These are phyloP conservation scores for Brachionichthys hirsutus DNA, from an alignment of 2,113 vertebrate genomes.

Conservation along the genomic window DNA sequence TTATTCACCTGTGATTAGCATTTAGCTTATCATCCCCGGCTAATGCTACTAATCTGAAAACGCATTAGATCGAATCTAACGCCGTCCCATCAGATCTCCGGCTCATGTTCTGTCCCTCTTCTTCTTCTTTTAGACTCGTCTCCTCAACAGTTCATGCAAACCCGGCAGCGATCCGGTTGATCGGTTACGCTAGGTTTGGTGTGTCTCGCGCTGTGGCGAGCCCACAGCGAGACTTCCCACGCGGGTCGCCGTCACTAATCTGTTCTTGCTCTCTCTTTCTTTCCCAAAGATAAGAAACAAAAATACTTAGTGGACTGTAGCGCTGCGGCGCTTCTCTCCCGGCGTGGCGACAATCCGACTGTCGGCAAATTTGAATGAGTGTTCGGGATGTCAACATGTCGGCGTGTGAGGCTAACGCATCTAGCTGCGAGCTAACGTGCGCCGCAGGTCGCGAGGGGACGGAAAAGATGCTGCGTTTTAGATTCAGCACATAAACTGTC, in stretches of 20 bases:
- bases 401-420: slow-evolving; percentile 17
- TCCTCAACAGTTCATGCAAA: slow-evolving; percentile 68
- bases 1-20: slow-evolving; percentile 62
- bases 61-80: slow-evolving; percentile 64
- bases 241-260: slow-evolving; percentile 63
- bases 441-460: slow-evolving; percentile 4
- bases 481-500: slow-evolving; percentile 2
- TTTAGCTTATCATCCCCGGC: slow-evolving; percentile 61
- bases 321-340: slow-evolving; percentile 14
- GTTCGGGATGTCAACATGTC: slow-evolving; percentile 22
- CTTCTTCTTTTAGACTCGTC: slow-evolving; percentile 26
- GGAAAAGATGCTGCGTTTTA: no score
- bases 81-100: slow-evolving; percentile 47
- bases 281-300: slow-evolving; percentile 37
- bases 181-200: slow-evolving; percentile 65
- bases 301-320: slow-evolving; percentile 46
- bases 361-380: slow-evolving; percentile 17
- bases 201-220: slow-evolving; percentile 26
- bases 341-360: slow-evolving; percentile 7
- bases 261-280: slow-evolving; percentile 40
- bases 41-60: slow-evolving; percentile 63
- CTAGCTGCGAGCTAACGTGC: slow-evolving; percentile 10
- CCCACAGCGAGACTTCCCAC: slow-evolving; percentile 67
- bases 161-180: slow-evolving; percentile 65
- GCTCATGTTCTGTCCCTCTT: slow-evolving; percentile 7